These are phyloP conservation scores for Aricia artaxerxes DNA, from an alignment of 2,888 invertebrate species.

Conservation along the genomic window DNA sequence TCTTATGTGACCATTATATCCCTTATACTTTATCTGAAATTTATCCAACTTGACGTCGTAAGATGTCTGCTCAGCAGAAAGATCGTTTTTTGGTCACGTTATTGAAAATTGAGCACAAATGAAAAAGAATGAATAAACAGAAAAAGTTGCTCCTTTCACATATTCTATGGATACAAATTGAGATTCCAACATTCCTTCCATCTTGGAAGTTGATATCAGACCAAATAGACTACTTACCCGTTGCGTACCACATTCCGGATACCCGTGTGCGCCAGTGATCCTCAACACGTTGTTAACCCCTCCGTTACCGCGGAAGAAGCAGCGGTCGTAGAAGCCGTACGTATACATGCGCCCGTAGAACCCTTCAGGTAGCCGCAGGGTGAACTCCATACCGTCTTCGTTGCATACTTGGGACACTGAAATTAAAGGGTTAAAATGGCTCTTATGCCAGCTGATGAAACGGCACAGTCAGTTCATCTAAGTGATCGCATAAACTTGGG, in stretches of 20 bases:
- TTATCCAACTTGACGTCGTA: too few species aligned
- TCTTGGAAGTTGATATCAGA: not conserved
- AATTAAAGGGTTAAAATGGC: not conserved
- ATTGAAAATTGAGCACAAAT: too few species aligned
- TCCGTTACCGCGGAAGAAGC: constrained; percentile 95
- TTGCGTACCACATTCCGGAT: constrained; percentile 95
- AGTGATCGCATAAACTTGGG: too few species aligned
- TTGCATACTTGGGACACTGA: constrained; percentile 94
- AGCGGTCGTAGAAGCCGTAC: constrained; percentile 93
- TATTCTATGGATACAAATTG: too few species aligned
- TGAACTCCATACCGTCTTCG: constrained; percentile 97
- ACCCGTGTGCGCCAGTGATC: constrained; percentile 94
- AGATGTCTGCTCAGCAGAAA: too few species aligned
- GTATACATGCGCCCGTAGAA: constrained; percentile 95
- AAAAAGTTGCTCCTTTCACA: too few species aligned
- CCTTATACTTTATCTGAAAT: too few species aligned
- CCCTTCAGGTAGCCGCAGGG: constrained; percentile 91
- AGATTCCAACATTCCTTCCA: too few species aligned
- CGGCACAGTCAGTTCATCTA: too few species aligned
- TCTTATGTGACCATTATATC: too few species aligned
- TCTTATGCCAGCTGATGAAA: not conserved
- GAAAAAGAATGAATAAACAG: too few species aligned
- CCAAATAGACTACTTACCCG: constrained; percentile 73
- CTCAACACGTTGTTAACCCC: constrained; percentile 90
- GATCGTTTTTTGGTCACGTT: too few species aligned